A percentile compares a stretch with the other conserved stretches of the same genome.
These are phyloP conservation scores for Anhinga rufa DNA, from an alignment of 2,113 vertebrate genomes.

Conservation along the genomic window DNA sequence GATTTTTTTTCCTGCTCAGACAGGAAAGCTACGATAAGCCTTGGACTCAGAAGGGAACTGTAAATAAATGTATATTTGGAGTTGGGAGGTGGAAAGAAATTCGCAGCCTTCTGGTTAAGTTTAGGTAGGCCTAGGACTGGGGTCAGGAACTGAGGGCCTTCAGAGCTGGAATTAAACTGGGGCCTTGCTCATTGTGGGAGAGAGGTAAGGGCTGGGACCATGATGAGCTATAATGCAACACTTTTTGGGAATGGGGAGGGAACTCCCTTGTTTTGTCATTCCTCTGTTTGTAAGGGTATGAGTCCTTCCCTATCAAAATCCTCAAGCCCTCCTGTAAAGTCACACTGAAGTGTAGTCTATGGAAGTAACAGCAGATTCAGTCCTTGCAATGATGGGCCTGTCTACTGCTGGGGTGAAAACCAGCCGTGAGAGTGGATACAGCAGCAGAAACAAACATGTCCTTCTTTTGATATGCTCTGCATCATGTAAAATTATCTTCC, in stretches of 20 bases:
- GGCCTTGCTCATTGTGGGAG: neutral
- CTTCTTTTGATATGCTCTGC: neutral
- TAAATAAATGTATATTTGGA: neutral
- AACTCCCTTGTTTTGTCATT: neutral
- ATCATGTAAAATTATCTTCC: neutral
- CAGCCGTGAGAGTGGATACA: neutral
- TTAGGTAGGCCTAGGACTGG: neutral
- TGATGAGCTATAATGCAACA: accelerated
- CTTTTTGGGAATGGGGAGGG: neutral
- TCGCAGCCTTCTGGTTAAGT: neutral
- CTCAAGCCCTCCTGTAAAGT: neutral
- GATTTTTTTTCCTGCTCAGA: neutral
- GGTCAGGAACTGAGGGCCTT: neutral
- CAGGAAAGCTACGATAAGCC: neutral
- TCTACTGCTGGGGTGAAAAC: neutral
- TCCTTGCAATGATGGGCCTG: neutral
- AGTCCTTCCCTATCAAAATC: neutral
- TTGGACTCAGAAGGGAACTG: neutral
- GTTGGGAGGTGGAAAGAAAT: neutral
- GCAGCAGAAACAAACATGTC: neutral
- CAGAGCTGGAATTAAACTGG: neutral
- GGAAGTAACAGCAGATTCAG: neutral
- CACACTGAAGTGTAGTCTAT: neutral
- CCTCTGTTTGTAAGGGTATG: neutral
- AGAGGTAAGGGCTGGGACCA: neutral